A percentile compares a stretch with the other conserved stretches of the same genome.
These are phyloP conservation scores for Neopelma chrysocephalum DNA, from an alignment of 2,797 vertebrate species.

Conservation along the genomic window DNA sequence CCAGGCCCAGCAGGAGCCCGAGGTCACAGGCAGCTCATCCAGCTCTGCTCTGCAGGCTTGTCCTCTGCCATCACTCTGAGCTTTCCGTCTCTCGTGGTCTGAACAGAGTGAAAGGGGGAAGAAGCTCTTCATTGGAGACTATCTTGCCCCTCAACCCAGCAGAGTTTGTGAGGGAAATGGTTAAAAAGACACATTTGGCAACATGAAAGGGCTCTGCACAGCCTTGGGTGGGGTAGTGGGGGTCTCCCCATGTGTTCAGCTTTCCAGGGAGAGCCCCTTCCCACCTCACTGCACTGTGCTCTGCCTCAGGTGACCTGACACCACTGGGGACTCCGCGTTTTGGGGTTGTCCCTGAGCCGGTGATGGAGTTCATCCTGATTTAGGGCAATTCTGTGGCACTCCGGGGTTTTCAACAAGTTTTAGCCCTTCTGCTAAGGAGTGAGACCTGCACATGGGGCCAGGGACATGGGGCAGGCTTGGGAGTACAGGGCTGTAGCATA, in stretches of 20 bases:
- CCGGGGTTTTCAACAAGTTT: not conserved
- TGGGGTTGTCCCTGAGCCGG: not conserved
- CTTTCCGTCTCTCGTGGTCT: fast-evolving
- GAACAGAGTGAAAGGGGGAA: not conserved
- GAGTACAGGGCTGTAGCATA: fast-evolving
- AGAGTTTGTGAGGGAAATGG: not conserved
- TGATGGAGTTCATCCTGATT: not conserved
- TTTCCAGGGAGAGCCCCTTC: not conserved
- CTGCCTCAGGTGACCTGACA: not conserved
- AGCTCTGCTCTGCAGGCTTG: not conserved
- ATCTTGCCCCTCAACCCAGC: fast-evolving
- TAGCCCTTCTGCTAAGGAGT: not conserved
- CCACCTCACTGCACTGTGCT: not conserved
- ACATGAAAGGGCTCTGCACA: not conserved
- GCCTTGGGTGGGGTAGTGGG: not conserved
- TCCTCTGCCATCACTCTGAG: fast-evolving
- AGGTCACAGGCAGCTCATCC: fast-evolving
- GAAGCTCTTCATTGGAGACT: not conserved
- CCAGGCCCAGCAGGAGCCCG: not conserved
- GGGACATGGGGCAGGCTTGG: not conserved
- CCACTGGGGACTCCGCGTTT: fast-evolving
- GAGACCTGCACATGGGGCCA: fast-evolving
- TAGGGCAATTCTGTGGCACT: fast-evolving
- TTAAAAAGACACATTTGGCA: not conserved
- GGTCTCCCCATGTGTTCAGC: not conserved